Base-by-base conservation (phyloP, 2,888 invertebrate species). In the Atrina japonica region DNA sequence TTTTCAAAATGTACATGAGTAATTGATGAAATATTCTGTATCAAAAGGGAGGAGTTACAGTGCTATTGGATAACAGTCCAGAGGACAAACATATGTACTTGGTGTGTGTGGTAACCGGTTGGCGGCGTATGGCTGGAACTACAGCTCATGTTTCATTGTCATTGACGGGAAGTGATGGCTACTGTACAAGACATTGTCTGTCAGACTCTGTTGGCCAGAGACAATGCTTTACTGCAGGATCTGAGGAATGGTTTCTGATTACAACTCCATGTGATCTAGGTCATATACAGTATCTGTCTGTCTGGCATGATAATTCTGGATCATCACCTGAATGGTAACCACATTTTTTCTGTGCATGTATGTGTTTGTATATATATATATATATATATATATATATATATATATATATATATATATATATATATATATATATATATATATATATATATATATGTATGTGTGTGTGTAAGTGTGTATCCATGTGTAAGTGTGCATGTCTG, bases 301-400 rank as follows among this genome's bases (percentile, higher is more conserved):
- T 88, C 0, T 88, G 87, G 87, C 87, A 86, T 73, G 86, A 87
- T 65, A 84, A 83, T 65, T 65, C 80, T 7, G 88, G 88, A 14
- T 65, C 66, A 16, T 77, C 70, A 43, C 87, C 88, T 27, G 74
- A 82, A 45, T 88, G 88, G 88, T 87, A 58, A n/a, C n/a, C n/a
- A n/a, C n/a, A n/a, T n/a, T n/a, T n/a, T n/a, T n/a, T n/a, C n/a
- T n/a, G n/a, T n/a, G n/a, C n/a, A n/a, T n/a, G n/a, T n/a, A n/a
- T n/a, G n/a, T n/a, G n/a, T n/a, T n/a, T n/a, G n/a, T n/a, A n/a
- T n/a, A n/a, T 40, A 71, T 35, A n/a, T n/a, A n/a, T n/a, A n/a
- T n/a, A n/a, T n/a, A n/a, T n/a, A n/a, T n/a, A n/a, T n/a, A n/a
- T n/a, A n/a, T n/a, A n/a, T n/a, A n/a, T n/a, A n/a, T n/a, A n/a